Base-by-base conservation (phyloP, 2,113 vertebrate species). In the Melanotaenia duboulayi region DNA sequence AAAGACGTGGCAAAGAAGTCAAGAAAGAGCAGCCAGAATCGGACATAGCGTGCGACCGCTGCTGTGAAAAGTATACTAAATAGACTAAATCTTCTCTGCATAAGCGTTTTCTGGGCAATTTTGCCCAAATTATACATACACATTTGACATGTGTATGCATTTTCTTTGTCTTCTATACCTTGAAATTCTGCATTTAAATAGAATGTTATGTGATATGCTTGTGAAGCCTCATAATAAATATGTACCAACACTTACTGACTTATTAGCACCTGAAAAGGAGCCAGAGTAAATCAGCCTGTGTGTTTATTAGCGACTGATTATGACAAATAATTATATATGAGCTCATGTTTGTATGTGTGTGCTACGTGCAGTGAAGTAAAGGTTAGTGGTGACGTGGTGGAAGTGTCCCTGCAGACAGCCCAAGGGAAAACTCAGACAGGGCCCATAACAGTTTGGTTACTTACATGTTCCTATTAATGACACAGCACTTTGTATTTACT, bases 311-410 rank as follows among this genome's bases (percentile, higher is more conserved):
- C 69, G 63, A 77, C 60, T 32, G 62, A 17, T 61, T 48, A 40
- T 22, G 62, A 50, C 8, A 17, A 71, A 42, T 57, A 42, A 76
- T 63, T 66, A 28, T 23, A 48, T 57, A 22, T 60, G 48, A 37
- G 65, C 54, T 55, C 40, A 40, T 67, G 61, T 71, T 55, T 63
- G 59, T 56, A 76, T 63, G 71, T 48, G 65, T 66, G 55, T 67
- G 79, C 25, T 71, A 65, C 82, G 0, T 74, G 84, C 70, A 57
- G 87, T 37, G 83, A 70, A 71, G 50, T 71, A 85, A 92, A 91
- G 85, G 91, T 77, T 88, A 87, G 78, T 6, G n/a, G 12, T 85
- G 87, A 87, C 83, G 83, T 74, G 63, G n/a, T 77, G 89, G 86
- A 87, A 87, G 86, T 82, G 66, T 82, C 83, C 86, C 90, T 65